These are phyloP conservation scores for Camelus dromedarius DNA, from an alignment of 2,113 vertebrate species.

Conservation along the genomic window DNA sequence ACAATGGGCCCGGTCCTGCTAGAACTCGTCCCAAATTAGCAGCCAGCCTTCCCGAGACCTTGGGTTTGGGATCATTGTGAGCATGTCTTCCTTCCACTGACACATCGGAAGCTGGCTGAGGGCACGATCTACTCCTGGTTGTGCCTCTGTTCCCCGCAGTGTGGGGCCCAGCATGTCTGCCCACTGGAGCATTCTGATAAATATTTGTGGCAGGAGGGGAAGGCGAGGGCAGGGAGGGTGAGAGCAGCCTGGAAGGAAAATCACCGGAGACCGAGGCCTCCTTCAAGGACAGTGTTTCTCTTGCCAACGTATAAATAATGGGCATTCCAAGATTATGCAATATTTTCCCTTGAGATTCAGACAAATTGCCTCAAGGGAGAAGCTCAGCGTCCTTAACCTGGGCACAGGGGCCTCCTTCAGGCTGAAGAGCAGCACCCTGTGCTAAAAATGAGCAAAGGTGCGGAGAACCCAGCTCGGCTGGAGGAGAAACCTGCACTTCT, in stretches of 20 bases:
- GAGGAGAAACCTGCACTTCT: background rate
- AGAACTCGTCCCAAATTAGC: rapidly evolving
- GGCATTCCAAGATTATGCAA: background rate
- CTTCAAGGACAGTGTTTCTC: rapidly evolving
- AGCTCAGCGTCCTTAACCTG: background rate
- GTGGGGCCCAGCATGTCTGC: background rate
- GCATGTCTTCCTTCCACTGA: rapidly evolving
- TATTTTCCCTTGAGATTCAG: background rate
- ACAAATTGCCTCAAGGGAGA: background rate
- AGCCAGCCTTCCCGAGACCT: background rate
- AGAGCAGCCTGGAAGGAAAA: background rate
- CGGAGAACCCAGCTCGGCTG: background rate
- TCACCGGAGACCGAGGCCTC: background rate
- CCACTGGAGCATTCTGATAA: background rate
- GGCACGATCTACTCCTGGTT: background rate
- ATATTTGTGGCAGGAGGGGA: background rate
- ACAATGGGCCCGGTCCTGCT: no score
- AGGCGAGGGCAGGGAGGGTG: rapidly evolving
- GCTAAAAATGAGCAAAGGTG: rapidly evolving
- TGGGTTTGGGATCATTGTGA: no score
- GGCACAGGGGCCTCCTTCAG: background rate
- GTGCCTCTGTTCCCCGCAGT: background rate
- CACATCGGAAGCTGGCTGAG: rapidly evolving
- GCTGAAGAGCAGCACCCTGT: background rate
- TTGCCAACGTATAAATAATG: rapidly evolving